These are phyloP conservation scores for Pollimyrus isidori DNA, from an alignment of 2,113 vertebrate genomes.

Conservation along the genomic window DNA sequence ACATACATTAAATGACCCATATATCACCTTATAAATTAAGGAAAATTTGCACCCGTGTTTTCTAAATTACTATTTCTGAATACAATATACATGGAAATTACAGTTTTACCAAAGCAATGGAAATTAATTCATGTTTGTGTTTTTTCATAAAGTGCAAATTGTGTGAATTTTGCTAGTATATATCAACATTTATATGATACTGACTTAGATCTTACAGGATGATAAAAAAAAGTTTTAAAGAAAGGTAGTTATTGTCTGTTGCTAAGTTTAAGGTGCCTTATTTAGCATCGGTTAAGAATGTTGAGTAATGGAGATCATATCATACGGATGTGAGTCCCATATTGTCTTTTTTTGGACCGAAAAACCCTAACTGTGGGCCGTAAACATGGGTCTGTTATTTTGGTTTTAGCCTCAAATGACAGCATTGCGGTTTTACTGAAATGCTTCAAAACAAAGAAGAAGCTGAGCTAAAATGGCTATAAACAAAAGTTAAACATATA, in stretches of 20 bases:
- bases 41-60: background rate
- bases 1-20: background rate
- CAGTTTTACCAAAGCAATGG: background rate
- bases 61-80: background rate
- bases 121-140: background rate
- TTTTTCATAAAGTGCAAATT: background rate
- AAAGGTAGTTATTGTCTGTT: background rate
- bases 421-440: slow-evolving; percentile 30
- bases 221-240: background rate
- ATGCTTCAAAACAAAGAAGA: slow-evolving; percentile 36
- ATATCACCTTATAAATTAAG: background rate
- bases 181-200: background rate
- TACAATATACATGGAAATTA: background rate
- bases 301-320: background rate
- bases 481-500: background rate
- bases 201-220: background rate
- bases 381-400: slow-evolving; percentile 43
- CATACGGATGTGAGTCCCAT: background rate
- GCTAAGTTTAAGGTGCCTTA: background rate
- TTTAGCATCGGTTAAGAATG: background rate
- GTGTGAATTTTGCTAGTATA: background rate
- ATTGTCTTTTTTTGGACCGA: slow-evolving; percentile 34
- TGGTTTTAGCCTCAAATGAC: slow-evolving; percentile 48
- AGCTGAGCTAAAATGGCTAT: slow-evolving; percentile 9
- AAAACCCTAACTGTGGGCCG: slow-evolving; percentile 46